These are phyloP conservation scores for Oscheius sp. DNA, from an alignment of 2,888 invertebrate species.

Conservation along the genomic window DNA sequence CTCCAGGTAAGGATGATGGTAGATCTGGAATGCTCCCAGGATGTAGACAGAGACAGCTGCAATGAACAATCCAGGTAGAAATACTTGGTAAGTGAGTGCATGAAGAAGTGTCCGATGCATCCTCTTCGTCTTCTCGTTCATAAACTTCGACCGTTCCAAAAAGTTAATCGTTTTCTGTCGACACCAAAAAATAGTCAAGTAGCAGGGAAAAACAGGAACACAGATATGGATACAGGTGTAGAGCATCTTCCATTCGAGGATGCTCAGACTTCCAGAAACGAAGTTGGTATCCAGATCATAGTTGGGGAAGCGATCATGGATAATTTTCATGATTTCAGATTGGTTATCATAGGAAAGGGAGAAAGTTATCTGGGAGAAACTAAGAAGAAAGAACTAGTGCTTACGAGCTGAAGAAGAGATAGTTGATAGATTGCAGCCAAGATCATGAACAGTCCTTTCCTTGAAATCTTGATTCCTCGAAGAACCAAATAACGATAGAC, in stretches of 20 bases:
- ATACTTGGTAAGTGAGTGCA: conserved; percentile 5
- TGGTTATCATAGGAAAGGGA: background rate
- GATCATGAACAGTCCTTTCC: background rate
- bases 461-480: no score
- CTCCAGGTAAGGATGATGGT: conserved; percentile 3
- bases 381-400: background rate
- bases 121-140: conserved; percentile 1
- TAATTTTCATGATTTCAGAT: background rate
- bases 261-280: background rate
- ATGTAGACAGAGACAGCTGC: background rate
- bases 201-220: conserved; percentile 2
- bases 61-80: background rate
- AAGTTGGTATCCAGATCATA: background rate
- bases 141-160: background rate
- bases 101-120: conserved; percentile 1
- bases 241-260: conserved; percentile 6
- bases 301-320: background rate
- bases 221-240: background rate
- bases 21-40: conserved; percentile 5
- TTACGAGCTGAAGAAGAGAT: conserved; percentile 7
- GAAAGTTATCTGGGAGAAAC: background rate
- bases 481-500: conserved; percentile 4
- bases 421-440: background rate
- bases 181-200: background rate
- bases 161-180: background rate